Percentiles rank a stretch among this genome's conserved stretches.
These are phyloP conservation scores for Eupeodes luniger DNA, from an alignment of 2,888 invertebrate species.

Conservation along the genomic window DNA sequence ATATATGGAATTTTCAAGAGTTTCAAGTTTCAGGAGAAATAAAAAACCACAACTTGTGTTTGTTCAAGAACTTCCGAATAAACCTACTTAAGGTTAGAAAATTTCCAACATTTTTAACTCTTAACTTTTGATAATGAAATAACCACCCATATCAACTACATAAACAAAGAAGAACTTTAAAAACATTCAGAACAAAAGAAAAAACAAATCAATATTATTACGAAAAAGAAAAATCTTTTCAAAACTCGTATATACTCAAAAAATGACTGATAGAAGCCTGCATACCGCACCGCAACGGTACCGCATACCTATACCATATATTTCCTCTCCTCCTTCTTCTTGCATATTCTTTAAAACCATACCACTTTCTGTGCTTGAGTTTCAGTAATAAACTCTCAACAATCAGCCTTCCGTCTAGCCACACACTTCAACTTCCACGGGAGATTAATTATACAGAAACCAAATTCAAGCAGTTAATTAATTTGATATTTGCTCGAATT, in stretches of 20 bases:
- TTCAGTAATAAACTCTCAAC: conserved; percentile 30
- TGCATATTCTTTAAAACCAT: not conserved
- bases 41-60: too few relatives aligned
- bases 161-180: not conserved
- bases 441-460: conserved; percentile 74
- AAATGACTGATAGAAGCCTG: not conserved
- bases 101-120: too few relatives aligned
- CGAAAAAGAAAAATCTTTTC: not conserved
- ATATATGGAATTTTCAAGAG: too few relatives aligned
- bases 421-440: conserved; percentile 62
- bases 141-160: too few relatives aligned
- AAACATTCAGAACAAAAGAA: not conserved
- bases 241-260: conserved; percentile 5
- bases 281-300: too few relatives aligned
- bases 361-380: not conserved
- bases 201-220: not conserved
- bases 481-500: conserved; percentile 70
- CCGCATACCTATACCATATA: not conserved
- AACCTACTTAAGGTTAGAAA: too few relatives aligned
- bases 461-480: conserved; percentile 76
- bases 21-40: too few relatives aligned
- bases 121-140: too few relatives aligned
- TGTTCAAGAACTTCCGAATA: too few relatives aligned
- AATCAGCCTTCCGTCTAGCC: conserved; percentile 55
- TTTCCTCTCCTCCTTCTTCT: not conserved